A percentile compares a stretch with the other conserved stretches of the same genome.
phyloP scores from a whole-genome alignment of 2,797 vertebrate species.

The Helarctos malayanus region DNA sequence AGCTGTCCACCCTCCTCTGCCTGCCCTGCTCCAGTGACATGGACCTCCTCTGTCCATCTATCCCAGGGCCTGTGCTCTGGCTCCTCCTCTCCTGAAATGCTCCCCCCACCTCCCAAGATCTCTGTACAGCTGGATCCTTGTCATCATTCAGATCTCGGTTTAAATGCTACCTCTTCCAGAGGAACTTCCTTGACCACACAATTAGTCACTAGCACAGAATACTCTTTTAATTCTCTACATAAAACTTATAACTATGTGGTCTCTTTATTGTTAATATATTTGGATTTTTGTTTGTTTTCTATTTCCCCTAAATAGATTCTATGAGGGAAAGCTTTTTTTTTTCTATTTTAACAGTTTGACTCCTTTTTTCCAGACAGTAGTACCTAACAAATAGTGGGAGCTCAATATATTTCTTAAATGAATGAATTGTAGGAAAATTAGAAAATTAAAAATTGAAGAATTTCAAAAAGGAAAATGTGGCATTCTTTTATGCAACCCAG shows the following conservation, averaged over 20 bases:
- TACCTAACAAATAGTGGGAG: background rate
- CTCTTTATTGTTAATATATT: background rate
- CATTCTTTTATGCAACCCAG: background rate
- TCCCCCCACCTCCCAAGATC: background rate
- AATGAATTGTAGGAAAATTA: background rate
- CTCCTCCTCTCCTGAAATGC: background rate
- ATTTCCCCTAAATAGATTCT: background rate
- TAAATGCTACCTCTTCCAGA: background rate
- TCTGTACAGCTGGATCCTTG: background rate
- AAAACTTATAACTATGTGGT: no score
- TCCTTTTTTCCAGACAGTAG: background rate
- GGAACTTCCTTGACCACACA: background rate
- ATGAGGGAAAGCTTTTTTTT: background rate
- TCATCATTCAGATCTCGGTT: background rate
- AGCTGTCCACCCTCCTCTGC: background rate
- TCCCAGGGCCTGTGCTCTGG: background rate
- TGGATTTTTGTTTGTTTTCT: background rate
- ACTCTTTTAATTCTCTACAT: background rate
- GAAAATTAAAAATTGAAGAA: background rate
- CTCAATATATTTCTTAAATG: background rate
- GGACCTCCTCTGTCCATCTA: background rate
- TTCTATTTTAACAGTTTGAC: background rate
- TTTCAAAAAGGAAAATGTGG: background rate
- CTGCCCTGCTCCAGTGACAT: fast-evolving
- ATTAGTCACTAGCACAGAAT: no score